These are phyloP conservation scores for Bombus breviceps DNA, from an alignment of 1,140 invertebrate genomes.

Conservation along the genomic window DNA sequence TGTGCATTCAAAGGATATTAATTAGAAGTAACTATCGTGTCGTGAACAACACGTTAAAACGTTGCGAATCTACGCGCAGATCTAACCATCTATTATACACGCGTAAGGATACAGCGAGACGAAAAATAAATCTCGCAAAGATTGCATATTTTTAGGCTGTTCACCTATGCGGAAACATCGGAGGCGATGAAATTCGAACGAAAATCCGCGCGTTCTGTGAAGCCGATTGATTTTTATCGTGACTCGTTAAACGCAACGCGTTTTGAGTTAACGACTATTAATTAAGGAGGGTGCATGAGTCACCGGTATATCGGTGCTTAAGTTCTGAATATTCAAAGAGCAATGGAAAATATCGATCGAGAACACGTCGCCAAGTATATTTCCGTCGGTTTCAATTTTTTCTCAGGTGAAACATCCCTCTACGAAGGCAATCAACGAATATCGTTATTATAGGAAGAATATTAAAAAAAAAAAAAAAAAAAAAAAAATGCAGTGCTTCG, in stretches of 20 bases:
- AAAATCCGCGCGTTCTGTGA: background rate
- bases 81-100: background rate
- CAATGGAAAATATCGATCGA: conserved; percentile 8
- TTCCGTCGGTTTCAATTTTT: conserved; percentile 14
- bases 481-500: background rate
- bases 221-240: conserved; percentile 15
- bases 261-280: conserved; percentile 7
- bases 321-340: conserved; percentile 4
- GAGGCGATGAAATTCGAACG: background rate
- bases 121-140: background rate
- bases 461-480: too few relatives aligned
- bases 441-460: too few relatives aligned
- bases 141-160: conserved; percentile 12
- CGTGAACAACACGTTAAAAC: background rate
- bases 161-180: background rate
- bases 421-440: background rate
- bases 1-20: background rate
- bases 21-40: background rate
- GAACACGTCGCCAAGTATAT: conserved; percentile 1
- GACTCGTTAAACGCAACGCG: background rate
- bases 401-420: background rate
- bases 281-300: conserved; percentile 11
- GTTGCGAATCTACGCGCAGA: background rate
- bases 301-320: background rate
- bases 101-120: background rate